Conservation (phyloP, 92 coral and sea anemone genomes). For the Palythoa grandiflora region DNA sequence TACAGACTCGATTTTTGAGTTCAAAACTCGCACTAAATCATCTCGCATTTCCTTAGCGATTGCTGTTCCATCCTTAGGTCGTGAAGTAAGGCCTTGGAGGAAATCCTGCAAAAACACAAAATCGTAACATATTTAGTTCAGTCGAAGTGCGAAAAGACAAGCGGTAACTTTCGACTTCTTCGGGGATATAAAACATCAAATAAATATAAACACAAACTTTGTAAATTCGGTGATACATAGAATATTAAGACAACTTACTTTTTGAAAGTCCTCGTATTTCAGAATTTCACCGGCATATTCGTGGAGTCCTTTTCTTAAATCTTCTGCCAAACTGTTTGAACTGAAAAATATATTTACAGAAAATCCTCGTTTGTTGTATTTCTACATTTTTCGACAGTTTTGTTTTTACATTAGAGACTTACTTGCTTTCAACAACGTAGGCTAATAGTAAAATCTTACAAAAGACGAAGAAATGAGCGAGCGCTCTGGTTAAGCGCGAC, state of each 20-base stretch:
- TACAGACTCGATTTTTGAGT: conserved; percentile 74
- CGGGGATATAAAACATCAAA: conserved; percentile 50
- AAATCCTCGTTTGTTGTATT: conserved; percentile 53
- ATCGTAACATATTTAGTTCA: background rate
- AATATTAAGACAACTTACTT: conserved; percentile 54
- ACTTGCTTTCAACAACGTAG: conserved; percentile 11
- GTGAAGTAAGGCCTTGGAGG: background rate
- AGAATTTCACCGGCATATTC: conserved; percentile 47
- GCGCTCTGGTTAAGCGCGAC: conserved; percentile 63
- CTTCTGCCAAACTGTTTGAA: conserved; percentile 45
- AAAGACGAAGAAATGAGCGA: conserved; percentile 70
- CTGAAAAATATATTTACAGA: conserved; percentile 66
- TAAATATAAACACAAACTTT: conserved; percentile 45
- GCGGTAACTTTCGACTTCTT: conserved; percentile 58
- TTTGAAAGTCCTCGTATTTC: conserved; percentile 55
- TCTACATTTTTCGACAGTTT: background rate
- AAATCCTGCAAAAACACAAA: conserved; percentile 66
- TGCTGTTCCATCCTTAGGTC: conserved; percentile 59
- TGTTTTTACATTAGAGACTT: conserved; percentile 32
- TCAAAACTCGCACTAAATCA: conserved; percentile 59
- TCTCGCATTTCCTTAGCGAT: conserved; percentile 68
- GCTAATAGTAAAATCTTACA: conserved; percentile 51
- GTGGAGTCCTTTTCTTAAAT: conserved; percentile 42
- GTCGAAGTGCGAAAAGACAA: conserved; percentile 52
- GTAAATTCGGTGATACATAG: conserved; percentile 43